Base-by-base conservation (phyloP, 2,113 vertebrate species). In the Gavia stellata region DNA sequence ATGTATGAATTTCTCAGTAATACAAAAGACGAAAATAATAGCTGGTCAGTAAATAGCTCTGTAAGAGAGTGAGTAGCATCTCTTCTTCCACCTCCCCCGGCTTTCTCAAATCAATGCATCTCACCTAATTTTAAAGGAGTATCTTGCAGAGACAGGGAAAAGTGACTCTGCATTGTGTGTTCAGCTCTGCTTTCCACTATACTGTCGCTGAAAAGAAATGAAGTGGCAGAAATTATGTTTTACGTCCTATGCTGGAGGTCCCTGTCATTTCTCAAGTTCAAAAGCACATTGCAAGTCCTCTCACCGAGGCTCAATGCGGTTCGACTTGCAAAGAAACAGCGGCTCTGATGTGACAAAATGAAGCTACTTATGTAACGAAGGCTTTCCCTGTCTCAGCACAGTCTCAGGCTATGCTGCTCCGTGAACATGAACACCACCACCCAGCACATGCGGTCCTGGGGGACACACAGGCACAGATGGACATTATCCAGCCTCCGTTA, bases 1-100 rank as follows among this genome's bases (percentile, higher is more conserved):
- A 98, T 95, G 97, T 97, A 97, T 97, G 98, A 97, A 98, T 97
- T 98, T 98, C 97, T 97, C 97, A 96, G 97, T 84, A 82, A 97
- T 71, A 97, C 86, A 96, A 96, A 97, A 95, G 95, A 86, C 0
- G 24, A 90, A 95, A 96, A 96, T 92, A 85, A 96, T 84, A 68
- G 92, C 86, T 90, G 66, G 86, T 88, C 58, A 74, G 70, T 97
- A 98, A 97, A 96, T 21, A 91, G 88, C 81, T 42, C 29, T 84
- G 33, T 65, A 96, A 92, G 70, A 86, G 78, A 97, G 90, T 52
- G 82, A 92, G 96, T 4, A 81, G 79, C 74, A 84, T 44, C 89
- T 92, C 92, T 84, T 90, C 77, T 90, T 90, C 96, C 67, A 72
- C 86, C 88, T 97, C 59, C 88, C 58, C 66, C 15, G 58, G 63